Evolutionary conservation across 92 coral and sea anemone genomes (phyloP).

Genomic region (Heteractis magnifica): DNA sequence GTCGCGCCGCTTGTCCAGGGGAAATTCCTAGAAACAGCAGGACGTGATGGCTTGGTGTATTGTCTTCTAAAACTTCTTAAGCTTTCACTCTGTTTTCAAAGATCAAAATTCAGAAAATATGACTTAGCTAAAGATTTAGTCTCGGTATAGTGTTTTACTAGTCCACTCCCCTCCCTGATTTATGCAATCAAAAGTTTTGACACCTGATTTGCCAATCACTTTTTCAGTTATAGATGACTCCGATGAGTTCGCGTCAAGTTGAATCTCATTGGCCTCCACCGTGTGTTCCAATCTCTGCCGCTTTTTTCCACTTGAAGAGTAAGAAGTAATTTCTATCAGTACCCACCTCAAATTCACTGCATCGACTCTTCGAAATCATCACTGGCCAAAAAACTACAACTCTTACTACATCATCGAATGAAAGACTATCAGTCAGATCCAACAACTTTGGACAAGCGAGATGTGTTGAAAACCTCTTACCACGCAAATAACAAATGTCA

Average conservation of each 20-base stretch:
- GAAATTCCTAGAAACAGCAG: background rate
- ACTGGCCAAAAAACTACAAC: background rate
- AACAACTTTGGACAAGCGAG: background rate
- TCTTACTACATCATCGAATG: background rate
- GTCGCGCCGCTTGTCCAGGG: background rate
- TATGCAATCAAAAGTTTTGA: background rate
- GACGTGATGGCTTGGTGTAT: background rate
- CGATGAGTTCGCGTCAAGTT: slow-evolving; percentile 1
- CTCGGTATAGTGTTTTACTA: background rate
- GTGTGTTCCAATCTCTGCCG: background rate
- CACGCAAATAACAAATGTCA: background rate
- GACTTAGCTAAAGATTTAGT: background rate
- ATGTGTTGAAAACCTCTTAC: background rate
- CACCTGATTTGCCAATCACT: slow-evolving; percentile 22
- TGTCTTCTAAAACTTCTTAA: background rate
- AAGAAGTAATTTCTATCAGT: slow-evolving; percentile 9
- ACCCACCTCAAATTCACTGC: background rate
- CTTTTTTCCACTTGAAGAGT: background rate
- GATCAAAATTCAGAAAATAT: background rate
- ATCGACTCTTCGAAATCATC: no score
- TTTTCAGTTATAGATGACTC: slow-evolving; percentile 21
- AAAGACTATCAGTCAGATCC: background rate
- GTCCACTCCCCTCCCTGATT: background rate
- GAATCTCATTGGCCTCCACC: slow-evolving; percentile 25
- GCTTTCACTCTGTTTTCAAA: background rate